Evolutionary conservation across 2,888 invertebrate species (phyloP).

Genomic region (Synanthedon andrenaeformis): DNA sequence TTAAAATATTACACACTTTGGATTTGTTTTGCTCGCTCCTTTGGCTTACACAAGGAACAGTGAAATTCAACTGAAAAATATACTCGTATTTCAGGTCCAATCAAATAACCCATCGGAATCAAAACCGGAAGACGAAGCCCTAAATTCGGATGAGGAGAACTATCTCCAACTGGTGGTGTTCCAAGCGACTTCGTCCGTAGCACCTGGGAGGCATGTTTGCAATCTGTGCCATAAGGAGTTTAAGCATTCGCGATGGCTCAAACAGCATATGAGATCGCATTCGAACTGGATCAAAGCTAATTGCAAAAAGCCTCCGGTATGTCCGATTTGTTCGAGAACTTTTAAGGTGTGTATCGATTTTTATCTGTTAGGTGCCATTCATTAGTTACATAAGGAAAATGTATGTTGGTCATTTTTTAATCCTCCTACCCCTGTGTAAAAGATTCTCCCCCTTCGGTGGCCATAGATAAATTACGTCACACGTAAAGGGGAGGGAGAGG

Average conservation of each 20-base stretch:
- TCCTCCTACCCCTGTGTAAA: too few species aligned
- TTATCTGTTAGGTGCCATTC: not conserved
- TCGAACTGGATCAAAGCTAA: conserved; percentile 75
- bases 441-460: too few species aligned
- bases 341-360: conserved; percentile 53
- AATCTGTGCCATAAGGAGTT: conserved; percentile 75
- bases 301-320: conserved; percentile 75
- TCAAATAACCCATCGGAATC: not conserved
- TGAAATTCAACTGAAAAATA: too few species aligned
- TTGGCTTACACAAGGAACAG: too few species aligned
- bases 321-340: conserved; percentile 70
- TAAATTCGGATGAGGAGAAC: conserved; percentile 58
- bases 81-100: not conserved
- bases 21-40: too few species aligned
- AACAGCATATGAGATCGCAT: conserved; percentile 73
- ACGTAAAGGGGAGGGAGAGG: too few species aligned
- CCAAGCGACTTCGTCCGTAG: conserved; percentile 65
- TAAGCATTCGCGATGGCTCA: conserved; percentile 72
- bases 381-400: too few species aligned
- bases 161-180: conserved; percentile 58
- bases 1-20: too few species aligned
- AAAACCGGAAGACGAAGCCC: conserved; percentile 26
- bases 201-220: conserved; percentile 71
- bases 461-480: too few species aligned
- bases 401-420: too few species aligned